Base-by-base conservation (phyloP, 2,888 invertebrate species). In the Steinernema hermaphroditum region DNA sequence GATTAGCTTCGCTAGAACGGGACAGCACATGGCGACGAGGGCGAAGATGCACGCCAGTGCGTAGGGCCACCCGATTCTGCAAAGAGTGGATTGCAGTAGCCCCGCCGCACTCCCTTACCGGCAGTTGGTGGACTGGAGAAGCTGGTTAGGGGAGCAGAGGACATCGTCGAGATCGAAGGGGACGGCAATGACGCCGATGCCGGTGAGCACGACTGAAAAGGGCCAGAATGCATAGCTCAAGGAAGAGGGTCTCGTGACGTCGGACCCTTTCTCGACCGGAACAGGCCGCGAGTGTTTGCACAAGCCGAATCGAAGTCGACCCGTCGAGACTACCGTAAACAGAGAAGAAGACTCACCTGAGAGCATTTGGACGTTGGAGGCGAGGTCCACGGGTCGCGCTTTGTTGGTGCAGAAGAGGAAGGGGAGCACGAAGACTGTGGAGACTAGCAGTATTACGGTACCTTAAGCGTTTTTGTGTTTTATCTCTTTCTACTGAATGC, bases 51-150 rank as follows among this genome's bases (percentile, higher is more conserved):
- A 77, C 14, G 77, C 75, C 16, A 75, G 70, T 2, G 77, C 77
- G 68, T 77, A 77, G 22, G 76, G 74, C 77, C 77, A 77, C 2
- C 77, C 77, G 22, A 77, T 69, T 16, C 77, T 77, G 62, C 27
- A 74, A 72, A 37, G 68, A n/a, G n/a, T n/a, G 41, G 19, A 19
- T 37, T 12, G 34, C 41, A 34, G 12, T 16, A 43, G n/a, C 24
- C 16, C 24, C 69, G 32, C 22, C 16, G 16, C 24, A 14, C 8
- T 9, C 29, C 22, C 54, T 43, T 22, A 76, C 77, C 75, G 69
- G 72, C 77, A 77, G 22, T 74, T 73, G 22, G 72, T 62, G 6
- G 77, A 77, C 37, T 74, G 54, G 24, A 77, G 72, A 24, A 77
- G 54, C 37, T 77, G 72, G 4, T 72, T 24, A 12, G 77, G 57